phyloP scores from a whole-genome alignment of 1,140 invertebrate species.

The Panagrolaimus sp. region DNA sequence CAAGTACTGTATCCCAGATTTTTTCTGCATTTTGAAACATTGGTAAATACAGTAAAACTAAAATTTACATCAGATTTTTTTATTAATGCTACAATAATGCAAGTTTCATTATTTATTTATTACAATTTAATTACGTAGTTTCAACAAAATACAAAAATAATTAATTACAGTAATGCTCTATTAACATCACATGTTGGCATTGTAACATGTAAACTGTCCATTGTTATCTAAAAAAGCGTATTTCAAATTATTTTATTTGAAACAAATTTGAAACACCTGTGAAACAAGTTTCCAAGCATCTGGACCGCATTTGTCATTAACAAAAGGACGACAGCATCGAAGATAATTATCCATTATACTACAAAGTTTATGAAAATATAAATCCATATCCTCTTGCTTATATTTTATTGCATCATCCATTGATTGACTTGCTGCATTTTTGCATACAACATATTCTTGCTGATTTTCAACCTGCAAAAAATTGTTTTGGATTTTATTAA shows the following conservation, averaged over 20 bases:
- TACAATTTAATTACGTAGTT: too few relatives aligned
- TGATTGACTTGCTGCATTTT: constrained; percentile 27
- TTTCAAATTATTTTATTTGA: not conserved
- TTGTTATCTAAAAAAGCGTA: constrained; percentile 27
- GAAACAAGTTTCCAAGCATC: constrained; percentile 38
- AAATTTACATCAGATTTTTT: too few relatives aligned
- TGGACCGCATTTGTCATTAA: constrained; percentile 31
- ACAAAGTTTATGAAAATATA: constrained; percentile 32
- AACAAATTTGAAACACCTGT: constrained; percentile 25
- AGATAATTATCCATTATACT: constrained; percentile 36
- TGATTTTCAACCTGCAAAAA: constrained; percentile 21
- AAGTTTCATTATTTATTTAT: too few relatives aligned
- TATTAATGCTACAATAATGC: too few relatives aligned
- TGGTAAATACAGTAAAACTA: too few relatives aligned
- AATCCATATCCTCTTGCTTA: constrained; percentile 28
- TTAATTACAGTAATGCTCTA: constrained; percentile 20
- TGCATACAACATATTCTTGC: constrained; percentile 25
- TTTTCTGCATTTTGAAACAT: too few relatives aligned
- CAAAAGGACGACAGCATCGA: constrained; percentile 39
- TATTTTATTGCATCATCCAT: constrained; percentile 34
- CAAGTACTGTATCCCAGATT: too few relatives aligned
- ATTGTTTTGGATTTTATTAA: too few relatives aligned
- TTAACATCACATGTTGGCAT: constrained; percentile 32
- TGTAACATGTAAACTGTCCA: constrained; percentile 26
- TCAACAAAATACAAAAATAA: too few relatives aligned